A percentile compares a stretch with the other conserved stretches of the same genome.
phyloP scores from a whole-genome alignment of 2,888 invertebrate genomes.

The Ecliptopera silaceata region DNA sequence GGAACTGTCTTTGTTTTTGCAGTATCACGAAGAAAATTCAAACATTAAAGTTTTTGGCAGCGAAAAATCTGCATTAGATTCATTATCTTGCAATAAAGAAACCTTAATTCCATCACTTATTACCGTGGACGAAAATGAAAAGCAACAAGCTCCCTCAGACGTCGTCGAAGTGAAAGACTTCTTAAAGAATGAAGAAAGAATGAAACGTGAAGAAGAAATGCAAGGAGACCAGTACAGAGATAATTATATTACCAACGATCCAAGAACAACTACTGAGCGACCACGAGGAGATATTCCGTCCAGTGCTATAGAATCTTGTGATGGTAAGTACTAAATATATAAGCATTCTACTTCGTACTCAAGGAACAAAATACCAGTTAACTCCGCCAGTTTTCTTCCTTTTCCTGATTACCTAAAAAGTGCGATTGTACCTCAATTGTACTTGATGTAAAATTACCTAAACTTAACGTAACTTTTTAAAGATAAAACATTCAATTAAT shows the following conservation, averaged over 20 bases:
- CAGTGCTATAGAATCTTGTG: slow-evolving; percentile 71
- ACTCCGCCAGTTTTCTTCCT: too few relatives aligned
- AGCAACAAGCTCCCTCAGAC: slow-evolving; percentile 42
- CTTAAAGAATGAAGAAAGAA: slow-evolving; percentile 59
- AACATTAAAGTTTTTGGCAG: slow-evolving; percentile 80
- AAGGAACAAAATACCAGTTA: too few relatives aligned
- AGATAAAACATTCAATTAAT: too few relatives aligned
- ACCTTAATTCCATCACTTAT: slow-evolving; percentile 55
- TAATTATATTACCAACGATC: slow-evolving; percentile 31
- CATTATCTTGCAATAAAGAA: slow-evolving; percentile 72
- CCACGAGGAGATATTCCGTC: slow-evolving; percentile 74
- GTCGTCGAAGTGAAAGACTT: slow-evolving; percentile 70
- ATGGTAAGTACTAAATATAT: slow-evolving; percentile 71
- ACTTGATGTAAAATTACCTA: too few relatives aligned
- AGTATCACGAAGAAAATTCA: slow-evolving; percentile 85
- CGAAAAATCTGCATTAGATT: slow-evolving; percentile 74
- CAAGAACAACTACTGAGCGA: slow-evolving; percentile 41
- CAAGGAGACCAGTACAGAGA: slow-evolving; percentile 71
- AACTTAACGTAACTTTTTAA: too few relatives aligned
- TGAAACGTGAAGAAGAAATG: slow-evolving; percentile 68
- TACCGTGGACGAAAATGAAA: slow-evolving; percentile 52
- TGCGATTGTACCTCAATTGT: too few relatives aligned
- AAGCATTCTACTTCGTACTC: too few relatives aligned
- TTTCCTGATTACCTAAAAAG: too few relatives aligned
- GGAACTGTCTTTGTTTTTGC: slow-evolving; percentile 22